Evolutionary conservation across 2,888 invertebrate genomes (phyloP).

Genomic region (Lepidocyrtinus sp.): DNA sequence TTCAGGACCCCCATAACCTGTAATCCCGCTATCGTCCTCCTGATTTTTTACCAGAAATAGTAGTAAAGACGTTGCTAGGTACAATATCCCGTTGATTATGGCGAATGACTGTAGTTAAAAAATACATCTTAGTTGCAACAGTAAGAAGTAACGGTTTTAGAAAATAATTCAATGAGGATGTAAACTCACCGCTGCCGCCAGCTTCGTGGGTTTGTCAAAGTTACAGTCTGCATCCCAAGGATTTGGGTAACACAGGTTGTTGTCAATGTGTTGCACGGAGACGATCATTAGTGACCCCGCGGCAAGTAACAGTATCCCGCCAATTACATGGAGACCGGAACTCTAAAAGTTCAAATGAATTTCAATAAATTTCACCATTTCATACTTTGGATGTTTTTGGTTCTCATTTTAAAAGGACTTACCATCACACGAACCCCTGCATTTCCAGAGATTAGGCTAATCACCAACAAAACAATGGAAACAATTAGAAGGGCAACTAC

Average conservation of each 20-base stretch:
- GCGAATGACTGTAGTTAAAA: slow-evolving; percentile 37
- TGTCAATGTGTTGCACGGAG: slow-evolving; percentile 47
- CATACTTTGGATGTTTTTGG: slow-evolving; percentile 1
- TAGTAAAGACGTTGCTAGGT: slow-evolving; percentile 10
- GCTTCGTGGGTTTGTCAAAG: slow-evolving; percentile 36
- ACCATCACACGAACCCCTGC: slow-evolving; percentile 26
- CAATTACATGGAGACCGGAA: slow-evolving; percentile 44
- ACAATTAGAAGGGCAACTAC: slow-evolving; percentile 40
- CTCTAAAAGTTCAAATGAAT: slow-evolving; percentile 30
- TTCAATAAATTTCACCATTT: neutral
- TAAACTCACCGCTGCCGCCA: slow-evolving; percentile 46
- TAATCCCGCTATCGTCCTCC: slow-evolving; percentile 31
- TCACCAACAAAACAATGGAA: slow-evolving; percentile 28
- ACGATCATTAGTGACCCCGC: slow-evolving; percentile 55
- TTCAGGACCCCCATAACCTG: neutral
- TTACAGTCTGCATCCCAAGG: slow-evolving; percentile 43
- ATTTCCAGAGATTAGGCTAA: slow-evolving; percentile 37
- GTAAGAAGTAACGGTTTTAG: neutral
- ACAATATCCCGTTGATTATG: slow-evolving; percentile 51
- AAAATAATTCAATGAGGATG: neutral
- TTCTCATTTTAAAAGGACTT: too few relatives aligned
- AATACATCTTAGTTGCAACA: neutral
- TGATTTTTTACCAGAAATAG: slow-evolving; percentile 29
- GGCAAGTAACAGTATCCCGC: slow-evolving; percentile 39
- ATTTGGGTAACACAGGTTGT: slow-evolving; percentile 25